Evolutionary conservation across 2,888 invertebrate species (phyloP), one percentile per base, ranked within the genome.

Genomic region (Saturnia pavonia): DNA sequence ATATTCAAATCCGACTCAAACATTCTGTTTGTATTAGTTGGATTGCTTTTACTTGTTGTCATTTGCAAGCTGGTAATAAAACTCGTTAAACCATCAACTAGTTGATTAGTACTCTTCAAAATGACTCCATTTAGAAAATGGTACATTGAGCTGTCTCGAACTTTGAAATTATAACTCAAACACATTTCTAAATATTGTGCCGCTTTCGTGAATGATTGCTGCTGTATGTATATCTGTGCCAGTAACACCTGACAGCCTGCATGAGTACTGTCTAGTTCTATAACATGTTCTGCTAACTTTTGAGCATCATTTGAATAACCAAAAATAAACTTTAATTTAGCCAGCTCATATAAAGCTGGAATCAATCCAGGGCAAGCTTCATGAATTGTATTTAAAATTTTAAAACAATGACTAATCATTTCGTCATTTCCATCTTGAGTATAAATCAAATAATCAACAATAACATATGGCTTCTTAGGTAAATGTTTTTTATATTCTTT

Each of bases 131-230:
- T 95, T 0, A 99, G 95, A 74, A 98, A 95, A 90, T 99, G 98
- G 85, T 98, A 99, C 85, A 98, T 94, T 0, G 99, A 97, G 88
- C 97, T 97, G 73, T 99, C 98, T 75, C 99, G 94, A 0, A 99
- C 96, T 89, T 97, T 96, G 85, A 99, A 99, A 88, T 99, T 98
- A 83, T 97, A 97, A 82, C 98, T 98, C 19, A 99, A 92, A 71
- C 98, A 98, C 76, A 97, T 95, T 90, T 99, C 99, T 67, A 99
- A 91, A 71, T 96, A 96, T 85, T 98, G 98, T 16, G 97, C 95
- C 0, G 99, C 99, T 82, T 96, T 95, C 25, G 96, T 95, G 80
- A 95, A 97, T 67, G 95, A 94, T 57, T 95, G 94, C 81, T 96
- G 95, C 72, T 96, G 95, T 9, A 98, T 95, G 76, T 97, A 96